Evolutionary conservation across 2,888 invertebrate genomes (phyloP), one percentile per base, ranked within the genome.

Genomic region (Allacma fusca): DNA sequence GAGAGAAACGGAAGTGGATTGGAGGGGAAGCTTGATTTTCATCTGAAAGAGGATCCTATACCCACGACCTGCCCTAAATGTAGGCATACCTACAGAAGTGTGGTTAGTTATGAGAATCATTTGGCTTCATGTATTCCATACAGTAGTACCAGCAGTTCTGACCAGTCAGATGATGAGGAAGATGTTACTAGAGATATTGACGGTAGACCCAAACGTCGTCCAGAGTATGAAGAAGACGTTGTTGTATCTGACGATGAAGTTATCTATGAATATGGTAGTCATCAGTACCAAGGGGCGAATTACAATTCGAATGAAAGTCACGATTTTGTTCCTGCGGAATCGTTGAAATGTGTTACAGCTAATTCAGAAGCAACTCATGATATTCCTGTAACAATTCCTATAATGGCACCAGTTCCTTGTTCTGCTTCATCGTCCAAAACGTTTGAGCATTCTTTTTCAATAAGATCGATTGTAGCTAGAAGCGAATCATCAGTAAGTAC

Each of bases 81-180:
- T 69, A 80, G 74, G 50, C 79, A 79, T 77, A 81, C 80, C 0
- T 82, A 82, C 62, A 75, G 94, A 84, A 94, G 94, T 71, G 91
- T 91, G 81, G 92, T 92, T 78, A 94, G 94, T 73, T 95, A 92
- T 85, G 92, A 93, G 84, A 89, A 94, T 65, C 95, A 95, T 86
- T 88, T 94, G 79, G 89, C 90, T 12, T 91, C 90, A 28, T 95
- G 95, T 85, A 91, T 91, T 26, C 87, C 87, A 1, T 92, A 92
- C 0, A 93, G 93, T 85, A 94, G 94, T n/a, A n/a, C n/a, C 86
- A 93, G 93, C 19, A 71, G 57, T 13, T 74, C 73, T 16, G 73
- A 74, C 5, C 12, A 59, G n/a, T 59, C 12, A n/a, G 59, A 59
- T n/a, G n/a, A 5, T 64, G 67, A 67, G 1, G 67, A 67, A 19